Evolutionary conservation across 2,113 vertebrate genomes (phyloP), one percentile per base, ranked within the genome.

Genomic region (Hypanus sabinus): DNA sequence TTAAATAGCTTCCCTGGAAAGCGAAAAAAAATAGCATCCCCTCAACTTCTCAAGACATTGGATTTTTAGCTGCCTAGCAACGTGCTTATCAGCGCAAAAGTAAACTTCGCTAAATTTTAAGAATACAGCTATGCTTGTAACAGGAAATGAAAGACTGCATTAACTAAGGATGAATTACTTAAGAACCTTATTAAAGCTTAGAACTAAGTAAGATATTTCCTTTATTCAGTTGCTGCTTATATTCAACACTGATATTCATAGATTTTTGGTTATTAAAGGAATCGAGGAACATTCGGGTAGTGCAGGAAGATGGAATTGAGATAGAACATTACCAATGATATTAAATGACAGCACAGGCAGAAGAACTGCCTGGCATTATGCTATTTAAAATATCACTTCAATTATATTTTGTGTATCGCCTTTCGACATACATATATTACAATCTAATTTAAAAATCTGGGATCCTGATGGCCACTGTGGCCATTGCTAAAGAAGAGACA

Each of bases 1-100:
- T 55, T 73, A 73, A 93, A 55, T 93, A 90, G 91, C 91, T 38
- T 73, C 70, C 68, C 91, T 11, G 11, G 57, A 62, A 90, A 65
- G 18, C 1, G 46, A 46, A 46, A 46, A 46, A 33, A 90, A 55
- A 73, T 73, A 38, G 36, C 68, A 75, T 73, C 27, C 24, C 38
- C 24, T 75, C 70, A 55, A 38, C 91, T 46, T 55, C 36, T 46
- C 68, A 46, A 93, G 68, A 27, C 20, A 75, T 36, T 7, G 36
- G 38, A 94, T 94, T 94, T 95, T 73, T 73, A 94, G 95, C 95
- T 95, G 94, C 95, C 95, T 95, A 95, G 94, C 95, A 95, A 95
- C 95, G 93, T 94, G 75, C 95, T 94, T 46, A 30, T 93, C 90
- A 46, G 90, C 36, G 22, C 36, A 71, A 93, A 93, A 93, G 91